Base-by-base conservation (phyloP, 2,797 vertebrate species). In the Anableps anableps region DNA sequence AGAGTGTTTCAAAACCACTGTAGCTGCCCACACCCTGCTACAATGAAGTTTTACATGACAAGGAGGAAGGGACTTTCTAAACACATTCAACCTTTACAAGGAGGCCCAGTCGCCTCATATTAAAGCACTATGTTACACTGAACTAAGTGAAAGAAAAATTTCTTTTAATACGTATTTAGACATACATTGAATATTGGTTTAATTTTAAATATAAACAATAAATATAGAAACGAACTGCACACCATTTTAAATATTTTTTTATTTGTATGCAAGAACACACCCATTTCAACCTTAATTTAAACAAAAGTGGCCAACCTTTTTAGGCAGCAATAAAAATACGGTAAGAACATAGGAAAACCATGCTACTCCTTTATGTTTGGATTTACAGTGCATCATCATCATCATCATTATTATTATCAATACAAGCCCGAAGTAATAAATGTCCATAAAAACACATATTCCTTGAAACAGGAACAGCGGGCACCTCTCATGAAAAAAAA, bases 401-500 rank as follows among this genome's bases (percentile, higher is more conserved):
- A 85, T 60, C 74, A 60, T 75, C n/a, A 72, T 41, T 5, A 80
- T 75, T 77, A 51, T 90, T 74, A 85, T 83, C 81, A 85, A 86
- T 78, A 90, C 90, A 88, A 85, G 78, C 64, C 83, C 75, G 88
- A 87, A 87, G 85, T 89, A 91, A 79, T 80, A 92, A 81, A 85
- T 86, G 87, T 85, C 86, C 58, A 36, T 87, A 91, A 87, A 92
- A 84, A 90, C 92, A 93, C 71, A 72, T 91, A 93, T 96, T 96
- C 95, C 95, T 96, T 96, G 93, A 96, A 96, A 96, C 95, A 96
- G 95, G 95, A 96, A 96, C 47, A 81, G 95, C 92, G 92, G 81
- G 86, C 82, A 92, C 90, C 93, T 95, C 95, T 95, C 93, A 91
- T 93, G 82, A 95, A 93, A 95, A 95, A 93, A 95, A 95, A 94